Conservation (phyloP, 2,113 vertebrate species). For the Cynocephalus volans region DNA sequence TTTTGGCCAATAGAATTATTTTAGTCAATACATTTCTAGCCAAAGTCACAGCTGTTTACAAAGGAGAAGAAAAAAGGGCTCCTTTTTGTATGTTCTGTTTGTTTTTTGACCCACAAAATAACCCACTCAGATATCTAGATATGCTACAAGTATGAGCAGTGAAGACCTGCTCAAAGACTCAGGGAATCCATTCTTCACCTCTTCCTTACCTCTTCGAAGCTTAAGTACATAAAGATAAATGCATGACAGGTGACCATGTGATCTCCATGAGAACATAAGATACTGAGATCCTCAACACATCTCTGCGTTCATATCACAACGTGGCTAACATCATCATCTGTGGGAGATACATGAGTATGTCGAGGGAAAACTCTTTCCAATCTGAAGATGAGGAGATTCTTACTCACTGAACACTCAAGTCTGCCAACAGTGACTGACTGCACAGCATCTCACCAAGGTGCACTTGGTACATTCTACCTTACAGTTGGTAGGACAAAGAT, state of each 20-base stretch:
- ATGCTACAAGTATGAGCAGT: background rate
- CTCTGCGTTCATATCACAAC: background rate
- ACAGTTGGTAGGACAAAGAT: background rate
- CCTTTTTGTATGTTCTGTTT: background rate
- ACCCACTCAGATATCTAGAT: background rate
- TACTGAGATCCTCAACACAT: background rate
- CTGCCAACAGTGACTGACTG: background rate
- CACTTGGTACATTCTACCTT: background rate
- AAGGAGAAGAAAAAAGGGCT: background rate
- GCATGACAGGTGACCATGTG: background rate
- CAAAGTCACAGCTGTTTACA: background rate
- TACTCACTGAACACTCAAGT: background rate
- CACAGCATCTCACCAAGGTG: background rate
- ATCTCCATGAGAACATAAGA: background rate
- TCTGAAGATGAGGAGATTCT: background rate
- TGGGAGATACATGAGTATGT: background rate
- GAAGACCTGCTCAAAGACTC: background rate
- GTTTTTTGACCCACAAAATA: background rate
- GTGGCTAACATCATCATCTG: background rate
- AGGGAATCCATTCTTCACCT: background rate
- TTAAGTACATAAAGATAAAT: background rate
- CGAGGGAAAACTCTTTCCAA: background rate
- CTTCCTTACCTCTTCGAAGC: background rate
- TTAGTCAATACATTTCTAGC: background rate
- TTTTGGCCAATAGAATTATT: background rate